Evolutionary conservation across 2,113 vertebrate species (phyloP).

Genomic region (Sebastes schlegelii): DNA sequence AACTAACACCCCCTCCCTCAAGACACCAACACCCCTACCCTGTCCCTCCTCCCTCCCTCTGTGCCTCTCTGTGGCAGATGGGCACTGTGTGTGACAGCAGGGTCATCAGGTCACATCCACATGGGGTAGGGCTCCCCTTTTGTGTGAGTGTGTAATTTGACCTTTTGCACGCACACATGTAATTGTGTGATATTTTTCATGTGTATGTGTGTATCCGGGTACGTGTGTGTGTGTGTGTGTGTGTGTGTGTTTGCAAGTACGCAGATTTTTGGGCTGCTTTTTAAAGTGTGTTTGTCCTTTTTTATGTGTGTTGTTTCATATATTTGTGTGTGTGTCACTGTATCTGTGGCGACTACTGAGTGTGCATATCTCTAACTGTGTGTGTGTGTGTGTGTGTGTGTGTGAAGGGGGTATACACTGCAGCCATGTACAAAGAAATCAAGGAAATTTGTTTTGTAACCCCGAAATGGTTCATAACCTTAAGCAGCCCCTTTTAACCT

Average conservation of each 20-base stretch:
- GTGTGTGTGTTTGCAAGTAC: not conserved
- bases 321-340: conserved; percentile 8
- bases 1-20: conserved; percentile 5
- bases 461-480: conserved; percentile 64
- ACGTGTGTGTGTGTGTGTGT: not conserved
- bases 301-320: not conserved
- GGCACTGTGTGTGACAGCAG: conserved; percentile 84
- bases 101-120: conserved; percentile 86
- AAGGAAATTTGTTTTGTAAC: conserved; percentile 47
- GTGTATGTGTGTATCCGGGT: not conserved
- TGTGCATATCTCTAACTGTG: not conserved
- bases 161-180: conserved; percentile 53
- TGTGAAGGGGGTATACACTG: not conserved
- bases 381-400: conserved; percentile 15
- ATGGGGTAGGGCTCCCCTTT: conserved; percentile 70
- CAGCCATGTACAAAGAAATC: conserved; percentile 19
- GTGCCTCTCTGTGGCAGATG: conserved; percentile 84
- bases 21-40: conserved; percentile 16
- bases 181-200: conserved; percentile 23
- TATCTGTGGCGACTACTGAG: not conserved
- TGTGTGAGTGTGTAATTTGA: conserved; percentile 61
- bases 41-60: conserved; percentile 52
- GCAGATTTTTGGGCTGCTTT: not conserved
- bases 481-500: conserved; percentile 38
- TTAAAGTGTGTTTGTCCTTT: not conserved